Evolutionary conservation across 2,888 invertebrate genomes (phyloP).

Genomic region (Drosophila sordidapex): DNA sequence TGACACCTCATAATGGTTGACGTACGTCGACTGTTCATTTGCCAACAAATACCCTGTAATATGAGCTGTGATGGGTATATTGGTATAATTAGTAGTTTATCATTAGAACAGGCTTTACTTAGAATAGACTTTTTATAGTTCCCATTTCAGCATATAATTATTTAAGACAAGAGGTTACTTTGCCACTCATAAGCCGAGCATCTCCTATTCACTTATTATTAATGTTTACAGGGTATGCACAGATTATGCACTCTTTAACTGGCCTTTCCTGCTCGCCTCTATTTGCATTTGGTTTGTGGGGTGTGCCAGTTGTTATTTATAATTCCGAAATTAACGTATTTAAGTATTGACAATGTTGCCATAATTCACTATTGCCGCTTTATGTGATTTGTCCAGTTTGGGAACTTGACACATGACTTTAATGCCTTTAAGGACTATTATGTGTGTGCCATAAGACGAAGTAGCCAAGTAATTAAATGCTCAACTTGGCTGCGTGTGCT

Average conservation of each 20-base stretch:
- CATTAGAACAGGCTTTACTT: accelerated
- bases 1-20: constrained; percentile 57
- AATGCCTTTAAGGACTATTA: constrained; percentile 64
- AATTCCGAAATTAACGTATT: constrained; percentile 37
- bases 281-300: constrained; percentile 34
- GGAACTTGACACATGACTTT: constrained; percentile 49
- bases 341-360: constrained; percentile 38
- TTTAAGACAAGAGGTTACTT: too few relatives aligned
- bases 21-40: constrained; percentile 12
- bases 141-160: neutral
- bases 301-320: constrained; percentile 25
- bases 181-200: neutral
- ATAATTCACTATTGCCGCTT: constrained; percentile 52
- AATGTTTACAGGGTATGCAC: constrained; percentile 6
- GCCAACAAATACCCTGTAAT: neutral
- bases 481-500: constrained; percentile 55
- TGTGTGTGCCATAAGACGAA: constrained; percentile 23
- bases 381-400: constrained; percentile 57
- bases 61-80: constrained; percentile 3
- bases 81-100: neutral
- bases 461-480: constrained; percentile 69
- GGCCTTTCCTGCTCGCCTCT: constrained; percentile 2
- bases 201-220: neutral
- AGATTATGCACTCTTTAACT: neutral
- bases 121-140: neutral